Percentiles rank a stretch among this genome's conserved stretches.
These are phyloP conservation scores for Pipistrellus kuhlii DNA, from an alignment of 2,797 vertebrate species.

Conservation along the genomic window DNA sequence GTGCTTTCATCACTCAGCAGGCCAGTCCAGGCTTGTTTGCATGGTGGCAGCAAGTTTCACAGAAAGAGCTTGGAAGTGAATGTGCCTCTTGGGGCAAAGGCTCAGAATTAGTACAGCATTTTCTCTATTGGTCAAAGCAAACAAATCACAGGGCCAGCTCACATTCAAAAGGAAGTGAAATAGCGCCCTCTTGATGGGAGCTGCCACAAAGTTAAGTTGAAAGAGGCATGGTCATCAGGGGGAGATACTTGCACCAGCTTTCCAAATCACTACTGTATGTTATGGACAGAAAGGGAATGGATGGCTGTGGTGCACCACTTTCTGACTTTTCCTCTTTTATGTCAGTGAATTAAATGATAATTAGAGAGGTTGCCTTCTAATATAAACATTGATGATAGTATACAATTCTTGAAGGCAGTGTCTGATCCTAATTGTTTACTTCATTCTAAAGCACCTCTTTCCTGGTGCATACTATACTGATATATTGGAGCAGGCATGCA, in stretches of 20 bases:
- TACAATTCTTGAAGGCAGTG: background rate
- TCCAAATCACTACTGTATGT: background rate
- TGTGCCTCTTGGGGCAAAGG: background rate
- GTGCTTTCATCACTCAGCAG: background rate
- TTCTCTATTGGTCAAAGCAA: background rate
- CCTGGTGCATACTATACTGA: background rate
- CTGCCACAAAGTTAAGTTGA: background rate
- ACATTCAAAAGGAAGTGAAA: background rate
- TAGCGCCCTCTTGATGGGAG: background rate
- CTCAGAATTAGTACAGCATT: background rate
- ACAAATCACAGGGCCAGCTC: background rate
- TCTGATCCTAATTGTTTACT: background rate
- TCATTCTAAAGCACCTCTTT: background rate
- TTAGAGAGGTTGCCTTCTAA: background rate
- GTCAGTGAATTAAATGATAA: constrained; percentile 16
- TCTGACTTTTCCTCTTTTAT: background rate
- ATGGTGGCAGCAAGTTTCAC: background rate
- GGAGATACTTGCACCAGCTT: background rate
- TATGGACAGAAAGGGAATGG: background rate
- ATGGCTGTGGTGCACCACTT: background rate
- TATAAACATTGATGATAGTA: background rate
- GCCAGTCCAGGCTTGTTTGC: background rate
- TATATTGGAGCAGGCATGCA: background rate
- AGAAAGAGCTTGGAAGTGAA: background rate
- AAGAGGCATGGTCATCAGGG: background rate